phyloP scores from a whole-genome alignment of 2,888 invertebrate genomes.

The Hedychridium roseum region DNA sequence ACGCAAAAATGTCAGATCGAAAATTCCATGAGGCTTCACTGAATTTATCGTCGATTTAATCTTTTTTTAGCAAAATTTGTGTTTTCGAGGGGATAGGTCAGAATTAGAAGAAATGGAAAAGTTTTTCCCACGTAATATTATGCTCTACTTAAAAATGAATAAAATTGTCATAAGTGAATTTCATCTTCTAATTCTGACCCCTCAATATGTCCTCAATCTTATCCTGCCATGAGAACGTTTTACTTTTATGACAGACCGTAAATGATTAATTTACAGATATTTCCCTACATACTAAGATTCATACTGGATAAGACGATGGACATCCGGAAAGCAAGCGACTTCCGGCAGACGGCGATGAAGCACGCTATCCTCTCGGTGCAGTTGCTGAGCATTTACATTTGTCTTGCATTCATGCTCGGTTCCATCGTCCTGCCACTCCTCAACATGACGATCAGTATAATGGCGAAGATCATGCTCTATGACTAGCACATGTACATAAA shows the following conservation, averaged over 20 bases:
- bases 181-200: no score
- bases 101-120: no score
- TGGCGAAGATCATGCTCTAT: constrained; percentile 47
- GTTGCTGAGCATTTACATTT: constrained; percentile 48
- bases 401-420: constrained; percentile 51
- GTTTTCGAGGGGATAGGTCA: no score
- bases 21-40: no score
- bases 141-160: no score
- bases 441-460: constrained; percentile 45
- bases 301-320: constrained; percentile 50
- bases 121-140: no score
- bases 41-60: no score
- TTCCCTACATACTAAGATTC: constrained; percentile 51
- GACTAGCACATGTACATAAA: constrained; percentile 33
- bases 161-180: no score
- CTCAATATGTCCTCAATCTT: no score
- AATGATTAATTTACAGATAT: constrained; percentile 36
- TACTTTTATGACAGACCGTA: not conserved
- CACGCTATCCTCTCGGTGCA: constrained; percentile 46
- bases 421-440: constrained; percentile 53
- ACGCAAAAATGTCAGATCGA: no score
- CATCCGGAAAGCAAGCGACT: constrained; percentile 43
- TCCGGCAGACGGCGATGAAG: constrained; percentile 44
- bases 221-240: no score
- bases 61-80: no score